phyloP scores from a whole-genome alignment of 2,113 vertebrate species.

The Apus apus region DNA sequence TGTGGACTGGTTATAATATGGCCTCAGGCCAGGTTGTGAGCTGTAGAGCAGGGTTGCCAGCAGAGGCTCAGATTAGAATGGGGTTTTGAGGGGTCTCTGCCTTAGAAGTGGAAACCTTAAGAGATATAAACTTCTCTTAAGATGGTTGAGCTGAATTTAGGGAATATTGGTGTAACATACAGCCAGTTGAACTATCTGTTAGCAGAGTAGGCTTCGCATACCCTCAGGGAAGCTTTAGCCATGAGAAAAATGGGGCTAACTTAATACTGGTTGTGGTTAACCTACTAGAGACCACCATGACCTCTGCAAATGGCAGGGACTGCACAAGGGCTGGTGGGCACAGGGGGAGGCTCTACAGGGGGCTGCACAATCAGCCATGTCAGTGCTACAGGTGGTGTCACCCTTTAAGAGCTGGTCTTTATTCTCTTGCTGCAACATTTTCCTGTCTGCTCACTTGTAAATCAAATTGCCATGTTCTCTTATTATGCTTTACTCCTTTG shows the following conservation, averaged over 20 bases:
- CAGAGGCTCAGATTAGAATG: neutral
- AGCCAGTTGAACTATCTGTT: neutral
- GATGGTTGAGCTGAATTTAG: neutral
- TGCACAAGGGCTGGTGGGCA: neutral
- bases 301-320: neutral
- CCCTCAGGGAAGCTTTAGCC: neutral
- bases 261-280: fast-evolving
- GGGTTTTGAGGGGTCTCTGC: neutral
- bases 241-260: neutral
- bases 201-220: neutral
- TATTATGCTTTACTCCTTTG: neutral
- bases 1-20: neutral
- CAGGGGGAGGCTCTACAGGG: neutral
- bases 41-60: neutral
- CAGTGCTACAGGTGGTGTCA: neutral
- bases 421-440: neutral
- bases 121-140: neutral
- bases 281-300: neutral
- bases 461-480: neutral
- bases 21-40: neutral
- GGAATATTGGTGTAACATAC: neutral
- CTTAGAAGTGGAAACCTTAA: neutral
- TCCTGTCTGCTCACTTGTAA: neutral
- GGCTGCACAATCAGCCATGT: neutral
- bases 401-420: neutral